Evolutionary conservation across 23 tunicate species (phyloP), one percentile per base, ranked within the genome.

Genomic region (Ascidia mentula): DNA sequence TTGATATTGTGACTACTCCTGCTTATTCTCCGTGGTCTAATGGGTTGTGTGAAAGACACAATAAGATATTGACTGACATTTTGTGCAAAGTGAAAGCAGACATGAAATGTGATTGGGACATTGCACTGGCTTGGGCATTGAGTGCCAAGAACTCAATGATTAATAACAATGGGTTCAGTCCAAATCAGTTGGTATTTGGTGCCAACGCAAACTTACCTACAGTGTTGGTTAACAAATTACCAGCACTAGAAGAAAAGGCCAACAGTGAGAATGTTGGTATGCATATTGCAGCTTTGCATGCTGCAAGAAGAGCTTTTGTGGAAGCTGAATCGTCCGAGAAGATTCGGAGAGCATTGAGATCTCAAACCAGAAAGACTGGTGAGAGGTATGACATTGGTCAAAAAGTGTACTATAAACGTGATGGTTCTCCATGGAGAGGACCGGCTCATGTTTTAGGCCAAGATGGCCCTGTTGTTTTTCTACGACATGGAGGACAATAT

Each of bases 141-240:
- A n/a, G 17, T 45, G 82, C 82, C 12, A 78, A 78, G n/a, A 78
- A 78, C 7, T 78, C 82, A 34, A 26, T 78, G 6, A 26, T 45
- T 17, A 78, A 45, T 46, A 59, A 32, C 30, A 15, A 78, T 53
- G 82, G 82, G 9, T 78, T 78, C 28, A 78, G 82, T 78, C 82
- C 82, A 5, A n/a, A 31, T 53, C 72, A 78, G 34, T 31, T 78
- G 5, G 82, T 59, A 24, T 78, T 78, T 78, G 82, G 72, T 6
- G 17, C 8, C 12, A 78, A 53, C 69, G 8, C 37, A 6, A 53
- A 36, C 4, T 15, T 45, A 32, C 82, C 82, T 45, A 30, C 82
- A 33, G 22, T 46, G 31, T 30, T 78, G 22, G 20, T 36, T 31
- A 39, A 78, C 34, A 34, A 46, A 32, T 13, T 78, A 4, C 72